phyloP scores from a whole-genome alignment of 2,797 vertebrate genomes.

The Tinamus major region DNA sequence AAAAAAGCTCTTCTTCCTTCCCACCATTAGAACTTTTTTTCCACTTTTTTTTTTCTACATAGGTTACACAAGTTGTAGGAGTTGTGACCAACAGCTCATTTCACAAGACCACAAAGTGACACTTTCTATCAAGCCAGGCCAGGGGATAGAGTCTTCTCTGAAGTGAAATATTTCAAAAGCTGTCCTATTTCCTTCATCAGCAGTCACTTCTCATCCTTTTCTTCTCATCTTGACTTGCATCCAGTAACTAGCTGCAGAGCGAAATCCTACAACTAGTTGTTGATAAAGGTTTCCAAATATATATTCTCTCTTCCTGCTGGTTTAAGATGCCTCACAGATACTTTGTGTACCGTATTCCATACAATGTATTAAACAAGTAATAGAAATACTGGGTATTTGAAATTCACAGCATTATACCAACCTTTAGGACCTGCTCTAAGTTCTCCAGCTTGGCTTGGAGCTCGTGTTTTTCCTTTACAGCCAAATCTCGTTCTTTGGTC shows the following conservation, averaged over 20 bases:
- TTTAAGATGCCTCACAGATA: background rate
- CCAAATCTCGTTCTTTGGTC: slow-evolving; percentile 90
- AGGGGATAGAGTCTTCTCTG: background rate
- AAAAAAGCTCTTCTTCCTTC: background rate
- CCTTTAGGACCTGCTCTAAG: slow-evolving; percentile 99
- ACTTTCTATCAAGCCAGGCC: background rate
- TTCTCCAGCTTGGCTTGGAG: slow-evolving; percentile 99
- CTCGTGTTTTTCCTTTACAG: slow-evolving; percentile 89
- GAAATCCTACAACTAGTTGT: background rate
- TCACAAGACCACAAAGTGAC: background rate
- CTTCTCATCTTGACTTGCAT: background rate
- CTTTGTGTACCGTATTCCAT: background rate
- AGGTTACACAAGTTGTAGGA: background rate
- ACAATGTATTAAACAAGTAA: background rate
- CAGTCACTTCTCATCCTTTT: background rate
- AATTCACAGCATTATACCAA: slow-evolving; percentile 64
- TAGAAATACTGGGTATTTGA: background rate
- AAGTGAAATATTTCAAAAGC: background rate
- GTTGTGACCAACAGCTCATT: background rate
- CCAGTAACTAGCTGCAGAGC: background rate
- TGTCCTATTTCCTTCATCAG: background rate
- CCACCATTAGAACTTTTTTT: background rate
- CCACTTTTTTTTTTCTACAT: background rate
- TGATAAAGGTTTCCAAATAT: background rate
- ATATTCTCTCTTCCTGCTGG: background rate